phyloP scores from a whole-genome alignment of 2,888 invertebrate species.

The Automeris io region DNA sequence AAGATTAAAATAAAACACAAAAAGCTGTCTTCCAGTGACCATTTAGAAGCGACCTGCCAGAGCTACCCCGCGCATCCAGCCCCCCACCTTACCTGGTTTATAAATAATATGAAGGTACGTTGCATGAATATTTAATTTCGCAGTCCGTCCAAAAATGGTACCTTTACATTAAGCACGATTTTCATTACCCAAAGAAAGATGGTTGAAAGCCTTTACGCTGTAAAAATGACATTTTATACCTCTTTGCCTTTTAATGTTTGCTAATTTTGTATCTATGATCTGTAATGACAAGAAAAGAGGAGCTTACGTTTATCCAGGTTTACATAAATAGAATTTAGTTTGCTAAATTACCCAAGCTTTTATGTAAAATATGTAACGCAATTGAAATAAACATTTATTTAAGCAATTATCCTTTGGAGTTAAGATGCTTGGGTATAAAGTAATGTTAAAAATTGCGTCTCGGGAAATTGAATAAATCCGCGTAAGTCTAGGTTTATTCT shows the following conservation, averaged over 20 bases:
- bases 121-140: slow-evolving; percentile 2
- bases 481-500: too few relatives aligned
- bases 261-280: neutral
- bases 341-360: too few relatives aligned
- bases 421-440: too few relatives aligned
- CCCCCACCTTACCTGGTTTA: slow-evolving; percentile 86
- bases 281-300: too few relatives aligned
- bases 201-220: neutral
- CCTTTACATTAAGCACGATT: slow-evolving; percentile 7
- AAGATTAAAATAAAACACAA: slow-evolving; percentile 83
- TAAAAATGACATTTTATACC: neutral
- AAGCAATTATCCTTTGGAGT: too few relatives aligned
- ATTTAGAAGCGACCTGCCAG: slow-evolving; percentile 84
- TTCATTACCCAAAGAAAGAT: slow-evolving; percentile 5
- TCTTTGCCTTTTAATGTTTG: neutral
- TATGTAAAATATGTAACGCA: too few relatives aligned
- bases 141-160: neutral
- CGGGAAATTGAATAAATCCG: too few relatives aligned
- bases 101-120: slow-evolving; percentile 83
- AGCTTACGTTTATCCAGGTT: too few relatives aligned
- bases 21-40: slow-evolving; percentile 81
- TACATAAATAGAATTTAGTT: too few relatives aligned
- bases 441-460: too few relatives aligned
- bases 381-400: too few relatives aligned
- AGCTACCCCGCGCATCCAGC: slow-evolving; percentile 84